Evolutionary conservation across 2,113 vertebrate genomes (phyloP).

Genomic region (Holacanthus passer): DNA sequence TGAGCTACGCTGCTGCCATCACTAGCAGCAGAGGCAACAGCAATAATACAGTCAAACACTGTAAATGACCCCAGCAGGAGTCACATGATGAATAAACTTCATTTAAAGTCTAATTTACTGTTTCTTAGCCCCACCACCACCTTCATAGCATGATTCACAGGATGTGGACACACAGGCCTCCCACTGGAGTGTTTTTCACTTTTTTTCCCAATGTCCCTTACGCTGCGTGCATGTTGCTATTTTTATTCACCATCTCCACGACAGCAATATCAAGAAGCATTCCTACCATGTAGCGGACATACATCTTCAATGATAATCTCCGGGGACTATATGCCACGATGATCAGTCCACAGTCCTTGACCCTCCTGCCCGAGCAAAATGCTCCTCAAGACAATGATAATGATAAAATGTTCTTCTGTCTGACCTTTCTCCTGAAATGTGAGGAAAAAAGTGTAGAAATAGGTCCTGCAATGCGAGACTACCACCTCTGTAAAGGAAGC

Average conservation of each 20-base stretch:
- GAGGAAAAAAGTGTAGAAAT: constrained; percentile 26
- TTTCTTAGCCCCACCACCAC: neutral
- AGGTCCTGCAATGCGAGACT: constrained; percentile 23
- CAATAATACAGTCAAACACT: constrained; percentile 14
- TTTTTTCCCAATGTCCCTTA: constrained; percentile 12
- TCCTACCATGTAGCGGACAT: neutral
- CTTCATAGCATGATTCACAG: constrained; percentile 6
- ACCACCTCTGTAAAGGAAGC: constrained; percentile 47
- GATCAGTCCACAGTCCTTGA: neutral
- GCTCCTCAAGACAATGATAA: constrained; percentile 18
- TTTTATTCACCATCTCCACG: constrained; percentile 20
- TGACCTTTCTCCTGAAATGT: constrained; percentile 47
- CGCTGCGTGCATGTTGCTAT: constrained; percentile 12
- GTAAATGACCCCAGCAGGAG: constrained; percentile 2
- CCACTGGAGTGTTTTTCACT: neutral
- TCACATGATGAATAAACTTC: neutral
- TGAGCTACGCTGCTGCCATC: neutral
- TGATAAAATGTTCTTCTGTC: neutral
- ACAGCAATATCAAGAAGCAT: neutral
- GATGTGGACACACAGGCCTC: constrained; percentile 12
- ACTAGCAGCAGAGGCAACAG: neutral
- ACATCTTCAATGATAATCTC: neutral
- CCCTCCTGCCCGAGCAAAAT: constrained; percentile 2
- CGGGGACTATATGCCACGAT: rapidly evolving
- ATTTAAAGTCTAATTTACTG: neutral